Conservation (phyloP, 2,888 invertebrate species). For the Morinoia aosen region DNA sequence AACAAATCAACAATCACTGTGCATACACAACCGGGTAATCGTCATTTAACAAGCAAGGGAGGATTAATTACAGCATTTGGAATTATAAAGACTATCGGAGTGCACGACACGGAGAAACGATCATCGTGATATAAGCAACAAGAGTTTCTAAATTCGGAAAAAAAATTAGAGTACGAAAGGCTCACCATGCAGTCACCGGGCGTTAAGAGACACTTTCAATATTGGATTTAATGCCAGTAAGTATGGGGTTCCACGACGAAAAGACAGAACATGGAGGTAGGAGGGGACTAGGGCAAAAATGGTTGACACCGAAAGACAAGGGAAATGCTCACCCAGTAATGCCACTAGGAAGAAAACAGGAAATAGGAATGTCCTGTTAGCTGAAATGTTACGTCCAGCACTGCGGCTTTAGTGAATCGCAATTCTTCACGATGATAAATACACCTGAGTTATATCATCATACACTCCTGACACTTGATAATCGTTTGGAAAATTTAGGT, state of each 20-base stretch:
- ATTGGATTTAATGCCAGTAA: not conserved
- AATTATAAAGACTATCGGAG: not conserved
- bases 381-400: not conserved
- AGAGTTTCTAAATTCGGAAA: not conserved
- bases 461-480: no score
- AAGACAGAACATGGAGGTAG: not conserved
- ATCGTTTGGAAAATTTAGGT: no score
- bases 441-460: not conserved
- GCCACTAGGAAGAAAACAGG: constrained; percentile 35
- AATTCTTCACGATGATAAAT: not conserved
- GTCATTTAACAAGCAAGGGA: not conserved
- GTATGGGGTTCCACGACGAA: not conserved
- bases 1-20: not conserved
- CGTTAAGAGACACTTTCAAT: not conserved
- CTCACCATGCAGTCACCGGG: not conserved
- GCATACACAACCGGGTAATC: not conserved
- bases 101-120: not conserved
- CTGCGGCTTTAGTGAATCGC: not conserved
- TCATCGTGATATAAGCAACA: not conserved
- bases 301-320: not conserved
- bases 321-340: constrained; percentile 24
- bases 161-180: not conserved
- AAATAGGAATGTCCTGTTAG: not conserved
- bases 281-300: not conserved
- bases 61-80: not conserved